Evolutionary conservation across 2,797 vertebrate species (phyloP).

Genomic region (Prunella strophiata): DNA sequence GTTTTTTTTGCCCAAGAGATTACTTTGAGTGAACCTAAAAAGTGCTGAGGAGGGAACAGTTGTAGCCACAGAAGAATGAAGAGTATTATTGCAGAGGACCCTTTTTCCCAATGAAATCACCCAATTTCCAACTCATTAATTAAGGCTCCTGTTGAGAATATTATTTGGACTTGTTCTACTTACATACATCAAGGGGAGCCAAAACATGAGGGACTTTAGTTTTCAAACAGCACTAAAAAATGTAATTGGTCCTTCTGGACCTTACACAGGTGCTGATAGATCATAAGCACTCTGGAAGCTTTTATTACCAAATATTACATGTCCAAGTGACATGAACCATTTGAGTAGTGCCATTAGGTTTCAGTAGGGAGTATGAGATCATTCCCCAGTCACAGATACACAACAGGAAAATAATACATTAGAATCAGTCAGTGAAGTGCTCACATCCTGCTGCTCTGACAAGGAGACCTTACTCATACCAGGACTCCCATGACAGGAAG

Average conservation of each 20-base stretch:
- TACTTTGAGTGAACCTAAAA: not conserved
- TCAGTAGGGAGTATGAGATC: conserved; percentile 5
- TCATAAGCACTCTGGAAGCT: not conserved
- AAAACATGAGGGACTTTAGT: not conserved
- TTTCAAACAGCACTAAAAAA: not conserved
- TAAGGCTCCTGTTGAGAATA: not conserved
- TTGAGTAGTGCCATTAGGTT: not conserved
- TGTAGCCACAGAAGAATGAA: not conserved
- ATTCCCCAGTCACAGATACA: not conserved
- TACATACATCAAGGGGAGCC: not conserved
- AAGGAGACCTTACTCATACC: not conserved
- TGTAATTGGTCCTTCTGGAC: not conserved
- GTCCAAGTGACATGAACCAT: not conserved
- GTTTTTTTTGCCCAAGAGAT: not conserved
- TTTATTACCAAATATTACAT: not conserved
- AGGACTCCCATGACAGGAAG: not conserved
- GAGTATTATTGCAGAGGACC: not conserved
- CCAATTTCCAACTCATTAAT: not conserved
- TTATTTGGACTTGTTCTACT: not conserved
- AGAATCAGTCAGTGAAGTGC: not conserved
- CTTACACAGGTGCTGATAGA: not conserved
- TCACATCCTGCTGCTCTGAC: not conserved
- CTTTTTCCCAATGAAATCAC: not conserved
- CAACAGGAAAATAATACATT: conserved; percentile 3
- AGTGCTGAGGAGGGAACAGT: not conserved